These are phyloP conservation scores for Lottia scabra DNA, from an alignment of 2,888 invertebrate species.

Conservation along the genomic window DNA sequence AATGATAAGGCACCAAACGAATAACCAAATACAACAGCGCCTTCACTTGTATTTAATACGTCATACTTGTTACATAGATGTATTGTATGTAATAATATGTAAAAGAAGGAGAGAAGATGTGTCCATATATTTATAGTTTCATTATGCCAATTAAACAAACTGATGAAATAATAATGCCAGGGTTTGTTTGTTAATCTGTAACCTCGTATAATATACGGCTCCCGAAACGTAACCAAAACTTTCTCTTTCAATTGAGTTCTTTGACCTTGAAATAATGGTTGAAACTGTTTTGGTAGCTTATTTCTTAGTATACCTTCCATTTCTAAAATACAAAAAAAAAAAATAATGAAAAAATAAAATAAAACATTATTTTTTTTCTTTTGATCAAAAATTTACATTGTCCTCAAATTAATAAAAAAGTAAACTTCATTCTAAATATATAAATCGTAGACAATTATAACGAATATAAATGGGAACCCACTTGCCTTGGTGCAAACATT, in stretches of 20 bases:
- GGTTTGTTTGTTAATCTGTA: background rate
- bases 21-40: background rate
- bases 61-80: background rate
- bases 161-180: background rate
- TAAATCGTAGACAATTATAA: too few relatives aligned
- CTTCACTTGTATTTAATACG: background rate
- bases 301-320: background rate
- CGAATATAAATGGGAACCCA: too few relatives aligned
- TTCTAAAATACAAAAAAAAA: background rate
- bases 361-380: too few relatives aligned
- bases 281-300: background rate
- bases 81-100: background rate
- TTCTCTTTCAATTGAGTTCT: background rate
- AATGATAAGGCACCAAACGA: background rate
- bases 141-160: slow-evolving; percentile 4
- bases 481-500: too few relatives aligned
- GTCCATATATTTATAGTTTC: background rate
- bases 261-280: background rate
- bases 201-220: background rate
- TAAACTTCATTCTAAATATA: too few relatives aligned
- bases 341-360: background rate
- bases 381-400: too few relatives aligned
- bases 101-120: background rate
- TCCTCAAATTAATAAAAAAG: too few relatives aligned
- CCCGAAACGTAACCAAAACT: background rate